A percentile compares a stretch with the other conserved stretches of the same genome.
These are phyloP conservation scores for Acanthaster planci DNA, from an alignment of 35 echinoderm and acorn worm species.

Conservation along the genomic window DNA sequence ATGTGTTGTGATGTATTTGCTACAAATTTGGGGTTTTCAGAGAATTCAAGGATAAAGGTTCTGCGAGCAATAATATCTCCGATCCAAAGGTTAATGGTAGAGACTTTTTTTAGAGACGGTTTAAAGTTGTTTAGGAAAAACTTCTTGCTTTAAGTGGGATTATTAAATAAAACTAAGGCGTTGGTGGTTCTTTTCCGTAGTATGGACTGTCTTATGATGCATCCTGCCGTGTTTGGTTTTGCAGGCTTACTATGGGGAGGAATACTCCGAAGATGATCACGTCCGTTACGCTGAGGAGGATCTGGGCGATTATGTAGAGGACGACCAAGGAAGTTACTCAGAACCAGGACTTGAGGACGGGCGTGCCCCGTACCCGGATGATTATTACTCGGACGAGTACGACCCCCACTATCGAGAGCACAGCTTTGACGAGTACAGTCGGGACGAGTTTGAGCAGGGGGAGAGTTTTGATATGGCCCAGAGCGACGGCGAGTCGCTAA, in stretches of 20 bases:
- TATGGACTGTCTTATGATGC: neutral
- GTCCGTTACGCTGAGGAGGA: constrained; percentile 2
- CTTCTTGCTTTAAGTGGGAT: neutral
- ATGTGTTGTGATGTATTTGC: too few species aligned
- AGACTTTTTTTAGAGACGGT: too few species aligned
- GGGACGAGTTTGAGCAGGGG: constrained; percentile 42
- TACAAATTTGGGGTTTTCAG: too few species aligned
- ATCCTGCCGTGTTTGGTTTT: neutral
- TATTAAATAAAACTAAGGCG: neutral
- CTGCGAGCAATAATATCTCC: too few species aligned
- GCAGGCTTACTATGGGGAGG: constrained; percentile 14
- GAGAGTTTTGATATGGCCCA: constrained; percentile 58
- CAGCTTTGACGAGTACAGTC: constrained; percentile 43
- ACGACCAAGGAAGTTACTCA: constrained; percentile 15
- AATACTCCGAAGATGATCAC: neutral
- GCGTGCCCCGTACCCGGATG: neutral
- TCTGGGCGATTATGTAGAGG: constrained; percentile 27
- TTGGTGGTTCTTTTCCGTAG: neutral
- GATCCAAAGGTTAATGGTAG: too few species aligned
- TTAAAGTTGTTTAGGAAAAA: neutral
- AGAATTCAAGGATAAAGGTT: too few species aligned
- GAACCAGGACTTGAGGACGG: constrained; percentile 16
- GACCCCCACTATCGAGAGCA: constrained; percentile 29
- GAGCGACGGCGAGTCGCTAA: constrained; percentile 49
- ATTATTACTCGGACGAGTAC: constrained; percentile 28